These are phyloP conservation scores for Eurystomus glaucurus DNA, from an alignment of 2,797 vertebrate genomes.

Conservation along the genomic window DNA sequence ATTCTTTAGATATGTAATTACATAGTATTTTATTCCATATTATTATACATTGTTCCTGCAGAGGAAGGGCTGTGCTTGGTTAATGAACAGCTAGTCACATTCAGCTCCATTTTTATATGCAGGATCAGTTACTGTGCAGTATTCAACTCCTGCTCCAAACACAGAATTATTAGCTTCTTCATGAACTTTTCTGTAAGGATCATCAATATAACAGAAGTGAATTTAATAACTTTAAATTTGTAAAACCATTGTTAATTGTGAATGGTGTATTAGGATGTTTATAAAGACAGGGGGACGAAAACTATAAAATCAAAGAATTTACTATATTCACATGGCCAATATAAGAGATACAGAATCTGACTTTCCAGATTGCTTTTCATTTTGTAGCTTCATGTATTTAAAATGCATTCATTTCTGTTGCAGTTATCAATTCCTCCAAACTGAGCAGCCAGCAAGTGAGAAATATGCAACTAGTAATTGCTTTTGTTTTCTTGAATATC, in stretches of 20 bases:
- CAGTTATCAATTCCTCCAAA: background rate
- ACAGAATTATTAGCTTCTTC: background rate
- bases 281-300: background rate
- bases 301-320: background rate
- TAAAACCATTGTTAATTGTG: background rate
- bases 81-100: background rate
- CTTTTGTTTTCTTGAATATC: background rate
- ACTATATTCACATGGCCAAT: background rate
- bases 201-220: rapidly evolving
- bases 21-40: background rate
- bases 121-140: background rate
- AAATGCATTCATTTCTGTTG: background rate
- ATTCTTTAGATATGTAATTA: background rate
- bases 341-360: background rate
- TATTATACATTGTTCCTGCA: background rate
- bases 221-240: background rate
- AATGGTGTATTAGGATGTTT: background rate
- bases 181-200: background rate
- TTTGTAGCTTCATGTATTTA: background rate
- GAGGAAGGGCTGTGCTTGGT: background rate
- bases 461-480: background rate
- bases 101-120: background rate
- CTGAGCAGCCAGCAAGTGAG: background rate
- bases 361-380: background rate
- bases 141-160: background rate